These are phyloP conservation scores for Nipponia nippon DNA, from an alignment of 2,113 vertebrate species.

Conservation along the genomic window DNA sequence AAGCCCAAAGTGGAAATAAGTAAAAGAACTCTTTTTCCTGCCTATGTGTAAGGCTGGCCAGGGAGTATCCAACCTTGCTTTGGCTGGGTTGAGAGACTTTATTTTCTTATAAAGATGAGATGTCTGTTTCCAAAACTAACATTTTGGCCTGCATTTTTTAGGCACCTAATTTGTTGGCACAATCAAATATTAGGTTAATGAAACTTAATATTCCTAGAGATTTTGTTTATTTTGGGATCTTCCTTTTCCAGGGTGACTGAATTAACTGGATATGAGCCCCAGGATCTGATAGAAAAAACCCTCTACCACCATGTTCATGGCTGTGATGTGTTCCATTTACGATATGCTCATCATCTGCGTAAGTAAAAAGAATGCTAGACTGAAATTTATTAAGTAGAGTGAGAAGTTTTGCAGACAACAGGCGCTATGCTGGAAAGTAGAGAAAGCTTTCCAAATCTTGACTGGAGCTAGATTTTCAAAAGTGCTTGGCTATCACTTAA, in stretches of 20 bases:
- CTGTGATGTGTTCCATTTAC: conserved; percentile 89
- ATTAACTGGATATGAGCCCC: conserved; percentile 91
- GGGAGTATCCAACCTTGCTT: background rate
- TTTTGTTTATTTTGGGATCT: background rate
- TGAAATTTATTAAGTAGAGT: background rate
- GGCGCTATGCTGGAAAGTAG: background rate
- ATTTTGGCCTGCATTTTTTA: background rate
- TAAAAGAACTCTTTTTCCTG: conserved; percentile 16
- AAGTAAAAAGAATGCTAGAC: conserved; percentile 64
- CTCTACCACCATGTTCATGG: conserved; percentile 92
- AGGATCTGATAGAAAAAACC: conserved; percentile 95
- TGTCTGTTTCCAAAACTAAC: conserved; percentile 49
- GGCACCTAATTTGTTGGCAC: conserved; percentile 4
- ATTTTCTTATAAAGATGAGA: conserved; percentile 18
- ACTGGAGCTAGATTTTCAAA: background rate
- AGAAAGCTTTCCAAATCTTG: background rate
- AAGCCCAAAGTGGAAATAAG: background rate
- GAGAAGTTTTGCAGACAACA: background rate
- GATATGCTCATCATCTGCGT: conserved; percentile 89
- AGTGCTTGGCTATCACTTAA: conserved; percentile 1
- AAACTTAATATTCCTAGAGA: background rate
- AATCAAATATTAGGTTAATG: background rate
- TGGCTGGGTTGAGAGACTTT: background rate
- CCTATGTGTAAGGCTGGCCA: background rate
- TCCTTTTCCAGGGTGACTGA: conserved; percentile 84